These are phyloP conservation scores for Eugnorisma glareosa DNA, from an alignment of 2,888 invertebrate genomes.

Conservation along the genomic window DNA sequence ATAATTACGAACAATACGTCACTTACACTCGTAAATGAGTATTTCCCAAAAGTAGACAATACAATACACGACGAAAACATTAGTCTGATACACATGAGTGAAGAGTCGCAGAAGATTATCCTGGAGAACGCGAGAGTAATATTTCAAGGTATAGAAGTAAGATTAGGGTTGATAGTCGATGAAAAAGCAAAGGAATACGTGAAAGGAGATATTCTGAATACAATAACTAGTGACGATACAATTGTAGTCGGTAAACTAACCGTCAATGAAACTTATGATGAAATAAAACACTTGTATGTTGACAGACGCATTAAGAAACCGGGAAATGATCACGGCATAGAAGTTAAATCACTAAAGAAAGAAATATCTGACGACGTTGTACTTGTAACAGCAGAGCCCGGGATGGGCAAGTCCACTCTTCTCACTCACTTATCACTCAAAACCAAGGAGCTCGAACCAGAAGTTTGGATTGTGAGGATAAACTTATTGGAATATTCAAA, in stretches of 20 bases:
- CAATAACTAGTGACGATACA: slow-evolving; percentile 21
- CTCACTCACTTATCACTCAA: slow-evolving; percentile 38
- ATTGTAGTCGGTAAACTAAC: slow-evolving; percentile 33
- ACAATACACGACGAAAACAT: slow-evolving; percentile 7
- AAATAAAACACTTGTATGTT: slow-evolving; percentile 47
- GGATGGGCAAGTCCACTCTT: slow-evolving; percentile 63
- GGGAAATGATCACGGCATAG: background rate
- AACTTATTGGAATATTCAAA: slow-evolving; percentile 46
- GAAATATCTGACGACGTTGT: slow-evolving; percentile 19
- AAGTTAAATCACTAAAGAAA: background rate
- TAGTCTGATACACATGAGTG: slow-evolving; percentile 31
- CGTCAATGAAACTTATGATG: slow-evolving; percentile 30
- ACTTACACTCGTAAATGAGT: background rate
- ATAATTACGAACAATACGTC: slow-evolving; percentile 20
- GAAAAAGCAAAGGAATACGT: slow-evolving; percentile 27
- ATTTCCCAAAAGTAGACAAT: slow-evolving; percentile 7
- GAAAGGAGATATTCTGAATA: slow-evolving; percentile 41
- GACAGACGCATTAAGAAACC: slow-evolving; percentile 28
- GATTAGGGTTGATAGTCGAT: slow-evolving; percentile 32
- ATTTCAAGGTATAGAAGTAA: slow-evolving; percentile 45
- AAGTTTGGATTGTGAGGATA: slow-evolving; percentile 54
- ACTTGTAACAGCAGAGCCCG: slow-evolving; percentile 51
- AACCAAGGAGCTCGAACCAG: slow-evolving; percentile 42
- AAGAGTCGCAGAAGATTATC: slow-evolving; percentile 25
- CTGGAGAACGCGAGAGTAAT: slow-evolving; percentile 18